phyloP scores from a whole-genome alignment of 2,888 invertebrate genomes.

The Dryobota labecula region DNA sequence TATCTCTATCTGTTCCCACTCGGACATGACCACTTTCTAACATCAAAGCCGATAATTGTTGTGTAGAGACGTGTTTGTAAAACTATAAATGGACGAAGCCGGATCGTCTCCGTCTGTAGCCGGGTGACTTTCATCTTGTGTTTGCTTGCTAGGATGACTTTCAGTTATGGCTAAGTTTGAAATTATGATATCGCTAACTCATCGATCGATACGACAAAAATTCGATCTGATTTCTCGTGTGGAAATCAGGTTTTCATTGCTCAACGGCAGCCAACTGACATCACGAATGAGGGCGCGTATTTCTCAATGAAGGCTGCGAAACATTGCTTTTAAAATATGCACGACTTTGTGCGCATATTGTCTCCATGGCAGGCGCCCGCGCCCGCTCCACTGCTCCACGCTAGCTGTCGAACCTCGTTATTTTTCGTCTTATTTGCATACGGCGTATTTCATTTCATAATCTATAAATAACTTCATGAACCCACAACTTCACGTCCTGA shows the following conservation, averaged over 20 bases:
- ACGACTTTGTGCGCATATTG: constrained; percentile 84
- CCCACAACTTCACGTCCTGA: constrained; percentile 28
- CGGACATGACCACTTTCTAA: constrained; percentile 82
- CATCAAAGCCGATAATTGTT: constrained; percentile 74
- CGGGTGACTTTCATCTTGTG: constrained; percentile 79
- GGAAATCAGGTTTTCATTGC: constrained; percentile 88
- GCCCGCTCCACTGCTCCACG: constrained; percentile 53
- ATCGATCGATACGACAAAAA: constrained; percentile 77
- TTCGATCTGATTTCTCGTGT: constrained; percentile 84
- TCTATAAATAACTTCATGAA: constrained; percentile 47
- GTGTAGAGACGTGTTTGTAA: constrained; percentile 66
- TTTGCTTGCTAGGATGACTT: constrained; percentile 76
- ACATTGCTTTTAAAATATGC: constrained; percentile 88
- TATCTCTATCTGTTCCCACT: constrained; percentile 65
- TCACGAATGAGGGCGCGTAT: constrained; percentile 88
- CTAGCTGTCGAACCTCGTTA: constrained; percentile 42
- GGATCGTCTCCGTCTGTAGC: constrained; percentile 66
- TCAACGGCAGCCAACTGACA: constrained; percentile 84
- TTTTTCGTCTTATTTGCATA: constrained; percentile 28
- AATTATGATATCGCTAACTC: constrained; percentile 54
- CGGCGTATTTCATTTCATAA: constrained; percentile 45
- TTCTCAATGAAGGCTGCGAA: constrained; percentile 89
- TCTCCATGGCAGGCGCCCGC: constrained; percentile 67
- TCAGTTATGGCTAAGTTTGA: constrained; percentile 49
- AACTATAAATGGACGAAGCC: constrained; percentile 41